Evolutionary conservation across 1,140 invertebrate genomes (phyloP).

Genomic region (Scylla paramamosain): DNA sequence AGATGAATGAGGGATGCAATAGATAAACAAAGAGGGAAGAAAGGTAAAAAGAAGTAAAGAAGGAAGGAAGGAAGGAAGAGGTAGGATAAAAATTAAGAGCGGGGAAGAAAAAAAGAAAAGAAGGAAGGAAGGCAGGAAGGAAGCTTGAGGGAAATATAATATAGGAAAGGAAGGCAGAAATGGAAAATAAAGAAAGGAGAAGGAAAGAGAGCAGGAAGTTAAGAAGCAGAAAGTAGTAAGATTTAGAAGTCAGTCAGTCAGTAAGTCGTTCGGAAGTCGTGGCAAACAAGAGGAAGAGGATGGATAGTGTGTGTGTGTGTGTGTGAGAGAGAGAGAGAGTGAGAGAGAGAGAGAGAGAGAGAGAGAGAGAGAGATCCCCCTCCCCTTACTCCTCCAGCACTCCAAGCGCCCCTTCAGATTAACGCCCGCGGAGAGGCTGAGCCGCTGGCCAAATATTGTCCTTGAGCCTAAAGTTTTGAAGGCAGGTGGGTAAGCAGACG

Average conservation of each 20-base stretch:
- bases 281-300: not conserved
- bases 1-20: not conserved
- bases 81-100: not conserved
- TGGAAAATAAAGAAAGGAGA: not conserved
- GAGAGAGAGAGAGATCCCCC: not conserved
- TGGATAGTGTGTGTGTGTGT: not conserved
- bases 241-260: not conserved
- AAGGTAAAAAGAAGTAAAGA: not conserved
- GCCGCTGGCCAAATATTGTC: not conserved
- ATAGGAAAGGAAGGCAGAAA: not conserved
- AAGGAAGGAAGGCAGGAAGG: not conserved
- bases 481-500: not conserved
- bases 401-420: not conserved
- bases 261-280: too few relatives aligned
- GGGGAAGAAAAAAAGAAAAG: not conserved
- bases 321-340: not conserved
- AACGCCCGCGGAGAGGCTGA: not conserved
- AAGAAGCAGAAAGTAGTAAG: not conserved
- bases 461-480: not conserved
- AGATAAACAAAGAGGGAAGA: not conserved
- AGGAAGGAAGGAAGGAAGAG: not conserved
- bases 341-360: constrained; percentile 17
- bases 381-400: not conserved
- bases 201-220: not conserved
- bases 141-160: not conserved